Evolutionary conservation across 2,888 invertebrate species (phyloP).

Genomic region (Zaprionus obscuricornis): DNA sequence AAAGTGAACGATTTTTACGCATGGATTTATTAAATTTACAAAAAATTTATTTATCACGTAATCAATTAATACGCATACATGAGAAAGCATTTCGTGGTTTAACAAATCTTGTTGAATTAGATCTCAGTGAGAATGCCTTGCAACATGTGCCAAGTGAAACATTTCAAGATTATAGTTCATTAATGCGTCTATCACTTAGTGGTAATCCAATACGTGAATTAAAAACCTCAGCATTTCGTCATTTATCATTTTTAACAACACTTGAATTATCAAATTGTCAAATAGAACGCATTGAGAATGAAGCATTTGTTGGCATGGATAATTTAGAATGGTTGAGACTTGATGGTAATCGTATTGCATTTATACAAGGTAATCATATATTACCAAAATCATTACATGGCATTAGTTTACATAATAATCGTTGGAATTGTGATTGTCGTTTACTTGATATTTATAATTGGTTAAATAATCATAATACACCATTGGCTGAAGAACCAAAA

Average conservation of each 20-base stretch:
- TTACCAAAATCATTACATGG: conserved; percentile 91
- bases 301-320: conserved; percentile 91
- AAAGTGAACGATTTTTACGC: conserved; percentile 90
- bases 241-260: conserved; percentile 89
- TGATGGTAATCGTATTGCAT: conserved; percentile 91
- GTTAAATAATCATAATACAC: conserved; percentile 90
- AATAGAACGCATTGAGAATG: conserved; percentile 89
- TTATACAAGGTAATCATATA: conserved; percentile 88
- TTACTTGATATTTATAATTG: conserved; percentile 90
- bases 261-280: conserved; percentile 93
- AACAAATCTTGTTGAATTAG: conserved; percentile 94
- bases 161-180: conserved; percentile 89
- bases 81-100: conserved; percentile 92
- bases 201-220: conserved; percentile 92
- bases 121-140: conserved; percentile 92
- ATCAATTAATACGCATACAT: conserved; percentile 91
- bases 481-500: conserved; percentile 90
- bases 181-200: conserved; percentile 92
- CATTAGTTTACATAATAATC: conserved; percentile 92
- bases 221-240: conserved; percentile 89
- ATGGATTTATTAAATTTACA: conserved; percentile 93
- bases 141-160: conserved; percentile 91
- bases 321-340: conserved; percentile 93
- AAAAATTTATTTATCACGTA: conserved; percentile 91
- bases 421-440: conserved; percentile 95